These are phyloP conservation scores for Eupeodes latifasciatus DNA, from an alignment of 2,888 invertebrate genomes.

Conservation along the genomic window DNA sequence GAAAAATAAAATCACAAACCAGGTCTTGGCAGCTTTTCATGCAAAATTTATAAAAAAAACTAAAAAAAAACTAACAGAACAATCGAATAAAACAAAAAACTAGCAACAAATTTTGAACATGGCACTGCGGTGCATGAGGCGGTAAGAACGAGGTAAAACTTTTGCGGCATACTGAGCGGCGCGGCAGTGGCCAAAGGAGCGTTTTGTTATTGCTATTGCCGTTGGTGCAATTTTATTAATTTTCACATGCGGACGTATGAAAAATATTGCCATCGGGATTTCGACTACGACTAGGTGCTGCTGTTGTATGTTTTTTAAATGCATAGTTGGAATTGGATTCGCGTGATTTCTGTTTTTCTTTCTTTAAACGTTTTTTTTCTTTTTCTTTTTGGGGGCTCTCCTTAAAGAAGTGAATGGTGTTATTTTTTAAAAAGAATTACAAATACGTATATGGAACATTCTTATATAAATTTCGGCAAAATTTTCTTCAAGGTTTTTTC, in stretches of 20 bases:
- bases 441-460: no score
- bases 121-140: not conserved
- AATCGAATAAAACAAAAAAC: constrained; percentile 41
- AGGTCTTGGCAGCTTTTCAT: constrained; percentile 55
- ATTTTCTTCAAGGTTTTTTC: not conserved
- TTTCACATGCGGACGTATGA: constrained; percentile 67
- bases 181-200: constrained; percentile 7
- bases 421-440: not conserved
- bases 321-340: constrained; percentile 35
- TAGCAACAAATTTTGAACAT: constrained; percentile 34
- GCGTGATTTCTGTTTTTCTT: constrained; percentile 56
- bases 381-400: not conserved
- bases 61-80: constrained; percentile 43
- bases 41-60: constrained; percentile 50
- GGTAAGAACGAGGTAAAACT: not conserved
- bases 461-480: not conserved
- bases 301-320: constrained; percentile 32
- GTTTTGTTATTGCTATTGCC: constrained; percentile 34
- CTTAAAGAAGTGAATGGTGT: not conserved
- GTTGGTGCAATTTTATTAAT: constrained; percentile 73
- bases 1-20: constrained; percentile 69
- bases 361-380: not conserved
- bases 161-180: not conserved
- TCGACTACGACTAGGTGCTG: constrained; percentile 24
- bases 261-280: constrained; percentile 49